Conservation (phyloP, 2,888 invertebrate species). For the Mythimna ferrago region DNA sequence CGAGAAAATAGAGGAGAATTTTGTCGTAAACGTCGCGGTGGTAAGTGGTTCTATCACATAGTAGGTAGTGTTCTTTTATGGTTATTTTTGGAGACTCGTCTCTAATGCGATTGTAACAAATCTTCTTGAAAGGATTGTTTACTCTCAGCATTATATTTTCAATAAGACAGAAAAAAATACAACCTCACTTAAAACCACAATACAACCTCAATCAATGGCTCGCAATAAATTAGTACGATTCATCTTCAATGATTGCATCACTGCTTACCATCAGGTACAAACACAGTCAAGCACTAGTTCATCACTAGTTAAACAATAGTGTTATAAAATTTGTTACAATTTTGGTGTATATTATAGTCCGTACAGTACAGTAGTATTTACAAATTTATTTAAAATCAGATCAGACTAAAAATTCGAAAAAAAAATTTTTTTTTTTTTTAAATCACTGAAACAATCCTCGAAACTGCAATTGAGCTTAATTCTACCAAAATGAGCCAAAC, state of each 20-base stretch:
- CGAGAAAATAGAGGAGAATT: constrained; percentile 34
- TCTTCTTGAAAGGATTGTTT: neutral
- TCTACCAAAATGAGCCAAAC: neutral
- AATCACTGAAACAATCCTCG: too few species aligned
- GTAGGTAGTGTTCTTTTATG: constrained; percentile 4
- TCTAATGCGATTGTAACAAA: neutral
- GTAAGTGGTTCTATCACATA: constrained; percentile 31
- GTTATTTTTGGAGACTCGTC: constrained; percentile 3
- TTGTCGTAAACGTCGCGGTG: constrained; percentile 18
- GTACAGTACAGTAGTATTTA: neutral
- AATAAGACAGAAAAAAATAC: neutral
- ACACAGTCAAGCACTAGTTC: too few species aligned
- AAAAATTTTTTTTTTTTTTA: too few species aligned
- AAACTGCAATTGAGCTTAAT: too few species aligned
- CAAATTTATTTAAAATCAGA: too few species aligned
- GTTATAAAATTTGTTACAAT: too few species aligned
- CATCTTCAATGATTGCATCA: too few species aligned
- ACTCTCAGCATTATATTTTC: neutral
- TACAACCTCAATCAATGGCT: neutral
- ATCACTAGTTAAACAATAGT: too few species aligned
- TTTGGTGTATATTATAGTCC: neutral
- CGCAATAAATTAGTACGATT: too few species aligned
- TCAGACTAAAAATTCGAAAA: too few species aligned
- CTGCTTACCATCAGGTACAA: too few species aligned
- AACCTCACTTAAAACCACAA: neutral